Evolutionary conservation across 2,797 vertebrate genomes (phyloP).

Genomic region (Psittacula derbiana): DNA sequence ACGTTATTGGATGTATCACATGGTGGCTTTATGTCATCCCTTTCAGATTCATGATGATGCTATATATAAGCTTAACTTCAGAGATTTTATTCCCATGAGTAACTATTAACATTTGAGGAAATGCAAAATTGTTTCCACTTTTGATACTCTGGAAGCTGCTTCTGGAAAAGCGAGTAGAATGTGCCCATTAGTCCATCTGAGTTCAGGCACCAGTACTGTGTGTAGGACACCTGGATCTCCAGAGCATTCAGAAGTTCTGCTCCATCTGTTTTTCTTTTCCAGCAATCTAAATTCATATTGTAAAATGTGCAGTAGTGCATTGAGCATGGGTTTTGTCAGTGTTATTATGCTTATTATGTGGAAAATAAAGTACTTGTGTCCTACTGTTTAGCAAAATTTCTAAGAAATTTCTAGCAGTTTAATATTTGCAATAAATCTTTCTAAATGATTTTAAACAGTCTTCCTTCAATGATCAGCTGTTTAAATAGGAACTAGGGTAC

Average conservation of each 20-base stretch:
- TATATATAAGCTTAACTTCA: background rate
- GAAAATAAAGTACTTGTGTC: conserved; percentile 48
- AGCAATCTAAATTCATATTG: conserved; percentile 33
- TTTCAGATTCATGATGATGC: background rate
- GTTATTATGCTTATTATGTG: conserved; percentile 29
- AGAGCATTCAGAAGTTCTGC: background rate
- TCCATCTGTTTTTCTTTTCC: background rate
- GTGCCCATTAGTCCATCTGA: background rate
- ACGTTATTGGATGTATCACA: background rate
- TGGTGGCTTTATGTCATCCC: background rate
- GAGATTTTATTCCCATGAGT: conserved; percentile 11
- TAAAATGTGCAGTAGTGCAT: background rate
- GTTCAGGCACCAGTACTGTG: background rate
- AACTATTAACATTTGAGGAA: conserved; percentile 5
- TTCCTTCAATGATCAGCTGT: conserved; percentile 34
- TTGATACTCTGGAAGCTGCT: conserved; percentile 14
- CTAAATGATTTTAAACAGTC: conserved; percentile 43
- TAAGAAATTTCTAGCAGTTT: conserved; percentile 49
- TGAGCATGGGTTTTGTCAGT: background rate
- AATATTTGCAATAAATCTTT: conserved; percentile 54
- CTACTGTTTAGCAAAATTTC: conserved; percentile 46
- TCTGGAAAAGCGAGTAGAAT: background rate
- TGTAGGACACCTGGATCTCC: background rate
- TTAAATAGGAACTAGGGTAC: background rate
- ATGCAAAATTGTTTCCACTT: background rate